Percentiles rank a stretch among this genome's conserved stretches.
phyloP scores from a whole-genome alignment of 2,888 invertebrate species.

The Cabera pusaria region DNA sequence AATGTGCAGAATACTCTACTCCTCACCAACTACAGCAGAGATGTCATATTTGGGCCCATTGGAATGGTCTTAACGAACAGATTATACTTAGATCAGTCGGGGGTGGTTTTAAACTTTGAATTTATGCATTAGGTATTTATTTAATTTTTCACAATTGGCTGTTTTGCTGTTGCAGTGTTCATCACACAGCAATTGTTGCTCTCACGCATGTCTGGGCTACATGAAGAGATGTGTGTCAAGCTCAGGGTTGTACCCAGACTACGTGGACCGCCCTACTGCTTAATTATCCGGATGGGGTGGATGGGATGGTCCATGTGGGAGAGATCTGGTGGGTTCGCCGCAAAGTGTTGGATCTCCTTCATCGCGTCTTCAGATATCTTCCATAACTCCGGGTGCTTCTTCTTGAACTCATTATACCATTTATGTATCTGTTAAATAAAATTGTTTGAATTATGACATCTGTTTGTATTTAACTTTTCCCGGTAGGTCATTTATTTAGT shows the following conservation, averaged over 20 bases:
- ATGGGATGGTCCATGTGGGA: constrained; percentile 17
- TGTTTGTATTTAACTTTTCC: too few species aligned
- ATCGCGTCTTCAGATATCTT: constrained; percentile 86
- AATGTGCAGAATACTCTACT: too few species aligned
- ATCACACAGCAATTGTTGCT: constrained; percentile 58
- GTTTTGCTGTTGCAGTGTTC: constrained; percentile 59
- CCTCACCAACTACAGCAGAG: too few species aligned
- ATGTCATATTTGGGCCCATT: too few species aligned
- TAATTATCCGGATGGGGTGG: constrained; percentile 12
- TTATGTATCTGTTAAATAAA: constrained; percentile 65
- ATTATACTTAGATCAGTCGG: too few species aligned
- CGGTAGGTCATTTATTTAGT: too few species aligned
- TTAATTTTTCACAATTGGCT: too few species aligned
- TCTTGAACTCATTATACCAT: constrained; percentile 89
- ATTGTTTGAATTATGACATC: neutral
- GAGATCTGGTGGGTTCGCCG: constrained; percentile 87
- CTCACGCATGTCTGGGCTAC: constrained; percentile 56
- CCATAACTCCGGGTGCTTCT: constrained; percentile 87
- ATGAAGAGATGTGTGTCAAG: constrained; percentile 58
- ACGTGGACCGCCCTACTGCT: constrained; percentile 18
- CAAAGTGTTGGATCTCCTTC: constrained; percentile 86
- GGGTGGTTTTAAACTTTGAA: too few species aligned
- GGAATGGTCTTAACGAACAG: too few species aligned
- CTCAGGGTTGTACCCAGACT: constrained; percentile 12
- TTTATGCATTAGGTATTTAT: too few species aligned